These are phyloP conservation scores for Cryptotis parvus DNA, from an alignment of 2,113 vertebrate genomes.

Conservation along the genomic window DNA sequence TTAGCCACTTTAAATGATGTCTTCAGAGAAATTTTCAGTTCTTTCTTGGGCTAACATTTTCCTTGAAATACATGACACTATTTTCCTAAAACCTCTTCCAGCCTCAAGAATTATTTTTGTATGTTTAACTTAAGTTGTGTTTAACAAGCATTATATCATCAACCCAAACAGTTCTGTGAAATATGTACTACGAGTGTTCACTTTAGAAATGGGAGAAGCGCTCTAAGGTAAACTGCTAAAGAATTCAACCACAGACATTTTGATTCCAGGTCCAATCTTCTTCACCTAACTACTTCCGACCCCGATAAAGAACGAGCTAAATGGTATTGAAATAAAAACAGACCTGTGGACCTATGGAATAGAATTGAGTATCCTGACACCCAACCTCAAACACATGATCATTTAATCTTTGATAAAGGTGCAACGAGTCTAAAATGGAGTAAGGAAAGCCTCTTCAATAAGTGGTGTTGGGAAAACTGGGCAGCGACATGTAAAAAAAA, in stretches of 20 bases:
- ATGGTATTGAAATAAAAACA: too few species aligned
- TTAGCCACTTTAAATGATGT: neutral
- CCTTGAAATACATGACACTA: constrained; percentile 25
- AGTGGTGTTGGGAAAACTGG: too few species aligned
- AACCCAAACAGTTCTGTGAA: neutral
- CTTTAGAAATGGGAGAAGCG: neutral
- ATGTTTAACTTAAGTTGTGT: neutral
- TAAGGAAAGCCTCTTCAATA: too few species aligned
- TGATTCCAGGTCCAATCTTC: neutral
- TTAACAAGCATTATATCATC: neutral
- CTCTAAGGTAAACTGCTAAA: neutral
- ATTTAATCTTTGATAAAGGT: too few species aligned
- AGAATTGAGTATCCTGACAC: too few species aligned
- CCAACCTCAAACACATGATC: too few species aligned
- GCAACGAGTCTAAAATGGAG: too few species aligned
- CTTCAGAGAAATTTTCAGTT: neutral
- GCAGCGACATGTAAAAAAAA: too few species aligned
- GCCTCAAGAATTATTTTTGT: neutral
- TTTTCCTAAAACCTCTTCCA: neutral
- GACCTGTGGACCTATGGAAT: too few species aligned
- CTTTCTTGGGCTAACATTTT: neutral
- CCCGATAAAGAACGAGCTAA: too few species aligned
- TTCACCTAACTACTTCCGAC: neutral
- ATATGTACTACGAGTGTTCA: neutral
- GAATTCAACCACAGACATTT: neutral